Conservation (phyloP, 1,140 invertebrate species). For the Anoplolepis gracilipes region DNA sequence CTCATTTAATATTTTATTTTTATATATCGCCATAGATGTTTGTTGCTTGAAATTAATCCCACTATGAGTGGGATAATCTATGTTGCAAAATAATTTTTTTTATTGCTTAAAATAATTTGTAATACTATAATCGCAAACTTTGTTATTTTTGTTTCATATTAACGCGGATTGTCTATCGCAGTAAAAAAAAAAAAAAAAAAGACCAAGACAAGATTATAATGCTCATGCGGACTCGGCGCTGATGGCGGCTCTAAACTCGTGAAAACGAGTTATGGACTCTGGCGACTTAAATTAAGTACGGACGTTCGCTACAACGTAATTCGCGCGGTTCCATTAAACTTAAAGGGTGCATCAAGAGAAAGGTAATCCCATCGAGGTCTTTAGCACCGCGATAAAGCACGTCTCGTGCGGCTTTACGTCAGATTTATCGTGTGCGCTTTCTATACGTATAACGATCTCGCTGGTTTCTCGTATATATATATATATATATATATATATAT, state of each 20-base stretch:
- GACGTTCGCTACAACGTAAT: not conserved
- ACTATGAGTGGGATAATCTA: not conserved
- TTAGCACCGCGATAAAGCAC: conserved; percentile 44
- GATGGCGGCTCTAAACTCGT: not conserved
- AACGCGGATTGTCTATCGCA: not conserved
- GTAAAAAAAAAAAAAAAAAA: too few relatives aligned
- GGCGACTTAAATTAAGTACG: conserved; percentile 7
- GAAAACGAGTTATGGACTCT: not conserved
- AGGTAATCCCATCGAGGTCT: conserved; percentile 16
- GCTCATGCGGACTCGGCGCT: not conserved
- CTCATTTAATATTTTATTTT: not conserved
- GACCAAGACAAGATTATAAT: not conserved
- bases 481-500: too few relatives aligned
- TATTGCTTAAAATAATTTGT: not conserved
- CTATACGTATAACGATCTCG: not conserved
- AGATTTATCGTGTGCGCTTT: conserved; percentile 40
- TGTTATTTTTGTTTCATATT: not conserved
- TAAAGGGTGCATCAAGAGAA: conserved; percentile 38
- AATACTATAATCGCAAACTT: not conserved
- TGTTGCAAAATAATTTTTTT: not conserved
- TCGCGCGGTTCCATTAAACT: conserved; percentile 25
- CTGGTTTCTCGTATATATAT: not conserved
- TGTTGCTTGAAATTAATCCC: not conserved
- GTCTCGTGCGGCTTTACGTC: conserved; percentile 30
- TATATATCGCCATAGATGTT: not conserved